Evolutionary conservation across 2,888 invertebrate genomes (phyloP), one percentile per base, ranked within the genome.

Genomic region (Aricia artaxerxes): DNA sequence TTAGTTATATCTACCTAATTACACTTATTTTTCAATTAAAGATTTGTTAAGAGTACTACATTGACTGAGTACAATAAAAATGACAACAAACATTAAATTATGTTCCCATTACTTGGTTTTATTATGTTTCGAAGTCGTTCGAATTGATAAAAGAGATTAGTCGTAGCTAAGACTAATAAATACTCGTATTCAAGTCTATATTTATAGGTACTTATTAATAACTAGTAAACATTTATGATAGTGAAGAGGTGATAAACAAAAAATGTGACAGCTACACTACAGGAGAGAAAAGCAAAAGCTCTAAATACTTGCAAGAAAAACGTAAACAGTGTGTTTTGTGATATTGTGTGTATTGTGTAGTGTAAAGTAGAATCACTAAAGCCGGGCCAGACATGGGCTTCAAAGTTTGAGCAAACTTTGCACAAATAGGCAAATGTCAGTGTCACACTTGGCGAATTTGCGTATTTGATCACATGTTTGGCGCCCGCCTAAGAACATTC

Each of bases 221-320:
- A 7, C 7, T 64, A 24, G 3, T 4, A 4, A 64, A 31, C 31
- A 6, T 64, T 64, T 3, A 31, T 31, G 64, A 11, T 61, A 7
- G 73, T 73, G 73, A 49, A 49, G 4, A 9, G 44, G 72, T 78
- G 49, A 40, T 31, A 78, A 80, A 69, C 76, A 78, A 49, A 73
- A 78, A 77, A 16, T 24, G n/a, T 38, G 49, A 64, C 57, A 24
- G 11, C 6, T 44, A 78, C 11, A 35, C 77, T 82, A 80, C 73
- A 35, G 72, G 80, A 79, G 73, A 82, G 81, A 81, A 86, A 88
- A 87, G 89, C 88, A 86, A 86, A 89, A 90, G 90, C 85, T 79
- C 88, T 84, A 83, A 81, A 84, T 84, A 84, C 83, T 83, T 85
- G 87, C 85, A 87, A 86, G 82, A 78, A 87, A 87, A 84, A 81